phyloP scores from a whole-genome alignment of 2,888 invertebrate species.

The Drosophila nr. perissopoda region DNA sequence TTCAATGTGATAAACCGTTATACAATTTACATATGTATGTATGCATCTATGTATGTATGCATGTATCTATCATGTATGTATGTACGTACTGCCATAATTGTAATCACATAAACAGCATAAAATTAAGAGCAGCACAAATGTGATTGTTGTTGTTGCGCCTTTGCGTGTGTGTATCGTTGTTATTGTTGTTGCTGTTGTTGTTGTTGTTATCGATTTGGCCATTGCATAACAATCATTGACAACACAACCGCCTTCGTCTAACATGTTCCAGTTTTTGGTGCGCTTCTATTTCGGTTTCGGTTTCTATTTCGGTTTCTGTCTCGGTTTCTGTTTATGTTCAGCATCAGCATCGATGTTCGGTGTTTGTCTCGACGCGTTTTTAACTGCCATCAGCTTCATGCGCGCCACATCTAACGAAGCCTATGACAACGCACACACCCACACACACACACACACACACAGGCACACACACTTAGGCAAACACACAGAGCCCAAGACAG shows the following conservation, averaged over 20 bases:
- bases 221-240: slow-evolving; percentile 71
- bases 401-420: slow-evolving; percentile 57
- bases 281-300: slow-evolving; percentile 20
- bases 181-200: slow-evolving; percentile 27
- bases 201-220: slow-evolving; percentile 67
- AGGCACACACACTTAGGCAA: neutral
- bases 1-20: slow-evolving; percentile 8
- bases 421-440: slow-evolving; percentile 31
- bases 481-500: slow-evolving; percentile 6
- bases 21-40: neutral
- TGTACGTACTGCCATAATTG: slow-evolving; percentile 75
- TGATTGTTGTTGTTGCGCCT: slow-evolving; percentile 58
- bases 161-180: slow-evolving; percentile 62
- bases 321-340: slow-evolving; percentile 27
- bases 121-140: slow-evolving; percentile 71
- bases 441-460: slow-evolving; percentile 10
- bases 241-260: slow-evolving; percentile 35
- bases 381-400: slow-evolving; percentile 58
- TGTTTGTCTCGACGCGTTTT: slow-evolving; percentile 59
- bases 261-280: slow-evolving; percentile 43
- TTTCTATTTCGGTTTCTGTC: slow-evolving; percentile 1
- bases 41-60: slow-evolving; percentile 45
- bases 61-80: slow-evolving; percentile 1
- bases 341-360: slow-evolving; percentile 50
- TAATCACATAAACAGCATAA: slow-evolving; percentile 77